Percentiles rank a stretch among this genome's conserved stretches.
Conservation (phyloP, 2,888 invertebrate genomes). For the Hirtodrosophila cameraria region DNA sequence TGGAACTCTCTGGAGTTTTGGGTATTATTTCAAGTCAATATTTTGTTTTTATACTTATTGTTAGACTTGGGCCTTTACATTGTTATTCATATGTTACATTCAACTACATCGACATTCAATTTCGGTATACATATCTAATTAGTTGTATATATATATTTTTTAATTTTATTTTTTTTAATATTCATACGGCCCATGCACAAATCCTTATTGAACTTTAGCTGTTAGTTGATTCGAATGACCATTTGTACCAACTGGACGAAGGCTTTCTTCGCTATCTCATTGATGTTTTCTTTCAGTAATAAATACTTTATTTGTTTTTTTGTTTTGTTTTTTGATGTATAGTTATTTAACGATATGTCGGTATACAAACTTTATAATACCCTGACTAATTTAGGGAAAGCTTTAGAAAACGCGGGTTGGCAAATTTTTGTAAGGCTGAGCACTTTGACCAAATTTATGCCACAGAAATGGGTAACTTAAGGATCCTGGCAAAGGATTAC, state of each 20-base stretch:
- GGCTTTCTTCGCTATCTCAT: slow-evolving; percentile 16
- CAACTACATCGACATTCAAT: slow-evolving; percentile 52
- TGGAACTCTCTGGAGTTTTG: slow-evolving; percentile 35
- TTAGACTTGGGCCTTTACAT: slow-evolving; percentile 30
- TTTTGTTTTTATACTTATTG: slow-evolving; percentile 13
- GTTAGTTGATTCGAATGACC: slow-evolving; percentile 11
- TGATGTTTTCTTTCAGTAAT: slow-evolving; percentile 36
- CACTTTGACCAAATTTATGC: slow-evolving; percentile 48
- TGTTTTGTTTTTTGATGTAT: slow-evolving; percentile 58
- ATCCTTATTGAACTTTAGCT: slow-evolving; percentile 25
- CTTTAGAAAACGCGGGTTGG: slow-evolving; percentile 51
- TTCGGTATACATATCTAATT: slow-evolving; percentile 61
- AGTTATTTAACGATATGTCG: slow-evolving; percentile 80
- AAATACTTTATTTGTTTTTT: slow-evolving; percentile 50
- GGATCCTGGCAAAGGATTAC: slow-evolving; percentile 13
- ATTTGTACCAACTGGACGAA: slow-evolving; percentile 39
- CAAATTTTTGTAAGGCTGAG: slow-evolving; percentile 43
- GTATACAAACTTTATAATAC: slow-evolving; percentile 79
- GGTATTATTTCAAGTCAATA: neutral
- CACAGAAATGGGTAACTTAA: slow-evolving; percentile 28
- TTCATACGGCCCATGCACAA: slow-evolving; percentile 32
- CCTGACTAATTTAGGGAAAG: slow-evolving; percentile 64
- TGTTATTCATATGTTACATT: slow-evolving; percentile 38
- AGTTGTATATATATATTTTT: slow-evolving; percentile 30
- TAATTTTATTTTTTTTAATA: slow-evolving; percentile 16